Evolutionary conservation across 2,888 invertebrate species (phyloP), one percentile per base, ranked within the genome.

Genomic region (Branchipolynoe longqiensis): DNA sequence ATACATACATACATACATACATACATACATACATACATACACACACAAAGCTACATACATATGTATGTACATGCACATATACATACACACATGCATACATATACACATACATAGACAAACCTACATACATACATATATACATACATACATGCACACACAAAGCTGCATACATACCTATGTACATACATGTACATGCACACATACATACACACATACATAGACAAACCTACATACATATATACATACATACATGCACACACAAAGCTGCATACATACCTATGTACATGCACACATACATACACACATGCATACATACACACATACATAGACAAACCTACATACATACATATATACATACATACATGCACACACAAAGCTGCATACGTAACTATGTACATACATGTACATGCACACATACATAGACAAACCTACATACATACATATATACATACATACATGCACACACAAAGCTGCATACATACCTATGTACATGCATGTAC

Each of bases 51-150:
- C 8, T 25, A 62, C 31, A 62, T 8, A 62, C 31, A 62, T 28
- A 62, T n/a, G n/a, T 28, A 62, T n/a, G 6, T 14, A 62, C 31
- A 62, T 62, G n/a, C 31, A n/a, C 25, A 62, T n/a, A 62, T 62
- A 62, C 31, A 62, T 62, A 62, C 31, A 62, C 31, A 62, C 31
- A 62, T 62, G n/a, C 31, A 62, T 62, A 62, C 31, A 62, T 62
- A 62, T 62, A 62, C 25, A 62, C 31, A 62, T 62, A 62, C 31
- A 62, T n/a, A 62, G 8, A 62, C 31, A 62, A 14, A 62, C 31
- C n/a, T n/a, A 62, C 31, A 62, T n/a, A 62, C n/a, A 62, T 62
- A 62, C 62, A 62, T 62, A n/a, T 62, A 62, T 62, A 62, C 31
- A 14, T 62, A 62, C 31, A 62, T 62, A 62, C 31, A 62, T 62